Conservation (phyloP, 2,797 vertebrate genomes). For the Holocentrus rufus region DNA sequence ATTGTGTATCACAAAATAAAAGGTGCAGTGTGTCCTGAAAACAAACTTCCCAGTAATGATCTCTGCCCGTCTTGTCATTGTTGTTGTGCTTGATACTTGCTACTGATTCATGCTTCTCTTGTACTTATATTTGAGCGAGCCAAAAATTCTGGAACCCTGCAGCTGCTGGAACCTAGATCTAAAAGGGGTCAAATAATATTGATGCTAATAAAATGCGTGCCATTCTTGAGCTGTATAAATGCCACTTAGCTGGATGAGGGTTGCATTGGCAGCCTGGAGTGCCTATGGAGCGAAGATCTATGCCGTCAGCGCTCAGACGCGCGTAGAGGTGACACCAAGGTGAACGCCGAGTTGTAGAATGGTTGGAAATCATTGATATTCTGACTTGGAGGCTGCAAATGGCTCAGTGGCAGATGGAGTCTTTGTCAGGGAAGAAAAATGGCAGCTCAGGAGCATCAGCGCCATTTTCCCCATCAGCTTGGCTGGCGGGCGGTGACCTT, state of each 20-base stretch:
- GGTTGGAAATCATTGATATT: slow-evolving; percentile 97
- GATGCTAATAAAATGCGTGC: slow-evolving; percentile 62
- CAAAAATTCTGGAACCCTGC: slow-evolving; percentile 21
- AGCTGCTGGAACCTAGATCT: slow-evolving; percentile 25
- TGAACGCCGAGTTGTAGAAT: slow-evolving; percentile 88
- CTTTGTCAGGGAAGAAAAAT: slow-evolving; percentile 98
- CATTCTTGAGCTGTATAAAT: slow-evolving; percentile 71
- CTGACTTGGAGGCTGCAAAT: slow-evolving; percentile 92
- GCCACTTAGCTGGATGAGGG: slow-evolving; percentile 74
- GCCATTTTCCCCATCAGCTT: slow-evolving; percentile 85
- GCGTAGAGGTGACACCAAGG: slow-evolving; percentile 92
- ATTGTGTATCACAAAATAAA: slow-evolving; percentile 14
- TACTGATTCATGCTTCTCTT: background rate
- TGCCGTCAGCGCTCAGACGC: slow-evolving; percentile 82
- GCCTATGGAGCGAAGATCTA: slow-evolving; percentile 70
- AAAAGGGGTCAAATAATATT: slow-evolving; percentile 61
- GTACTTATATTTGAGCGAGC: background rate
- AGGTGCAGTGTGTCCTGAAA: background rate
- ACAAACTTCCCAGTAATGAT: background rate
- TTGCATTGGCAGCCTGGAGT: slow-evolving; percentile 60
- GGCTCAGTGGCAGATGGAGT: slow-evolving; percentile 95
- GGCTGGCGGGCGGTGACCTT: slow-evolving; percentile 88
- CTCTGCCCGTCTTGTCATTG: background rate
- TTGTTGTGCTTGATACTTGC: background rate
- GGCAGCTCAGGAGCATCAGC: slow-evolving; percentile 86